A percentile compares a stretch with the other conserved stretches of the same genome.
phyloP scores from a whole-genome alignment of 2,888 invertebrate genomes.

The Polyommatus icarus region DNA sequence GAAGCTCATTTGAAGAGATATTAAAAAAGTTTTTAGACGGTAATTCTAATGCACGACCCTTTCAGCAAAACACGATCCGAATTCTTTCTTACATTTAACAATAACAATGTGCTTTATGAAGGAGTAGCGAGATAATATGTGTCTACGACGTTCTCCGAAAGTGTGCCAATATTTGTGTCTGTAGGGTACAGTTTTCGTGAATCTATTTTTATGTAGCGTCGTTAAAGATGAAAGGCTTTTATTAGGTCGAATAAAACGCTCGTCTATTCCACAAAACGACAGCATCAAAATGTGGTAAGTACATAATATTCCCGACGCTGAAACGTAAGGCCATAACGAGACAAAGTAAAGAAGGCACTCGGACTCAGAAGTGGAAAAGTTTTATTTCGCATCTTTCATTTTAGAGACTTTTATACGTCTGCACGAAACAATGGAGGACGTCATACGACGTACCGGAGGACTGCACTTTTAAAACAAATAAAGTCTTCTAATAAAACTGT shows the following conservation, averaged over 20 bases:
- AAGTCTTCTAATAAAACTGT: slow-evolving; percentile 60
- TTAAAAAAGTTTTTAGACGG: not conserved
- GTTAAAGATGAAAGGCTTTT: slow-evolving; percentile 20
- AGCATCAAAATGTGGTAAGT: slow-evolving; percentile 27
- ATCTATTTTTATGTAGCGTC: not conserved
- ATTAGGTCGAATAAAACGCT: not conserved
- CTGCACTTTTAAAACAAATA: slow-evolving; percentile 49
- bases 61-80: not conserved
- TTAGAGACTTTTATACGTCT: slow-evolving; percentile 37
- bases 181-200: slow-evolving; percentile 6
- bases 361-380: slow-evolving; percentile 48
- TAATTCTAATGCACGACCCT: not conserved
- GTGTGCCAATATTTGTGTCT: slow-evolving; percentile 5
- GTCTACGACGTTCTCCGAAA: not conserved
- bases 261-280: slow-evolving; percentile 3
- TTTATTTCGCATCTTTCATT: slow-evolving; percentile 51
- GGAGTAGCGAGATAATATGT: not conserved
- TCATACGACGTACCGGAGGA: slow-evolving; percentile 29
- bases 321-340: slow-evolving; percentile 33
- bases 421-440: slow-evolving; percentile 33
- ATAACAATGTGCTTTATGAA: not conserved
- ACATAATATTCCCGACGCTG: slow-evolving; percentile 26
- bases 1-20: not conserved
- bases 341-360: slow-evolving; percentile 44
- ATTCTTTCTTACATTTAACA: not conserved